Evolutionary conservation across 1,140 invertebrate species (phyloP), one percentile per base, ranked within the genome.

Genomic region (Asbolus verrucosus): DNA sequence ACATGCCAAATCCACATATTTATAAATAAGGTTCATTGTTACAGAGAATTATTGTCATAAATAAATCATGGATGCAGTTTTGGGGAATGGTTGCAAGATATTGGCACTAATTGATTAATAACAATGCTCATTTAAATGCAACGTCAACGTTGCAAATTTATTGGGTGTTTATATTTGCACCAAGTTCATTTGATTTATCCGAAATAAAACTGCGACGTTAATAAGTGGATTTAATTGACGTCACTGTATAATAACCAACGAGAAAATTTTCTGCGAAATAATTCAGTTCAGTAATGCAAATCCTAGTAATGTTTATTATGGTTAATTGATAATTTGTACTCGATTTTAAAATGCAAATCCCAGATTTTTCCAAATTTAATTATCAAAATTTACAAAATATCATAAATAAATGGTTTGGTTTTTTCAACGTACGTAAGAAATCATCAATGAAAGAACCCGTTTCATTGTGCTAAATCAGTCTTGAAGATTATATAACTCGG

Each of bases 251-350:
- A 27, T 54, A 27, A 46, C 41, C 11, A 38, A 46, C 13, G 14
- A 41, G 46, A 54, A 54, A 54, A 54, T 54, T 27, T 54, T 54
- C 46, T 54, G 46, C n/a, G 46, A 54, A 24, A 54, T 54, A 54
- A 54, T 27, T 11, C 14, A 11, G 46, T 54, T 6, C 41, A 19
- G 46, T 30, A 19, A 31, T 54, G 46, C 19, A 54, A 54, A 54
- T 21, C 46, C 46, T 54, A 54, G 11, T 16, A 54, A 9, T n/a
- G 21, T 27, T 24, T n/a, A 54, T 16, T n/a, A n/a, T 46, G 9
- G 3, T n/a, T 54, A 54, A 54, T 14, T 19, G 27, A 30, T n/a
- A 27, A 54, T n/a, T 54, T 27, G 46, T 54, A 11, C 27, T 27
- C 8, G 21, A 27, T 27, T 54, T 54, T 54, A 27, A 54, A 54